Base-by-base conservation (phyloP, 2,113 vertebrate genomes). In the Myrmophylax atrothorax region DNA sequence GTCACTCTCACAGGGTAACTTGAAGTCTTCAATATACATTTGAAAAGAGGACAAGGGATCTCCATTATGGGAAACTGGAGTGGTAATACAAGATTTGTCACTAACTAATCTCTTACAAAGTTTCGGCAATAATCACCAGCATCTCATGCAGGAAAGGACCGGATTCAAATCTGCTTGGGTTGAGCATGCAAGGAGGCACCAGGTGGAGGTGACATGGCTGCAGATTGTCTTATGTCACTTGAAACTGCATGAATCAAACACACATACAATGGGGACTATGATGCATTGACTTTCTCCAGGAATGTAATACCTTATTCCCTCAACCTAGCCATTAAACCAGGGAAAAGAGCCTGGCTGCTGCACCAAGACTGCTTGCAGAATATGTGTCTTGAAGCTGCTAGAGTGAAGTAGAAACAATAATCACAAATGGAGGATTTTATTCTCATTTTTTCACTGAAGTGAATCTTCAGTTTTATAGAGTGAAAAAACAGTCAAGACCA, bases 191-290 rank as follows among this genome's bases (percentile, higher is more conserved):
- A 62, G 31, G 37, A 56, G 18, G 29, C n/a, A 68, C 4, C 46
- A 91, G 15, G 28, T 9, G 14, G 35, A 82, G n/a, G 29, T 58
- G 33, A 23, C 37, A 38, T 10, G 46, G n/a, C 44, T 87, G 69
- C 25, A 62, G 52, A 18, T n/a, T 59, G 56, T 31, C 29, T 83
- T 29, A 24, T 15, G 18, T 44, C 68, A 38, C 64, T 72, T 53
- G 22, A 67, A 70, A 49, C 55, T 35, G 12, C 0, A 0, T 6
- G 12, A 74, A 38, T 44, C 18, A 42, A 82, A 49, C 38, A 49
- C 35, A 60, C 19, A 9, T 23, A 24, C 23, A 16, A 10, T 18
- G 18, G 35, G 31, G 12, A 49, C 35, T 84, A 22, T 18, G 47
- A 49, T 49, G 28, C 33, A 79, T 76, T 50, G 11, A 42, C 67